These are phyloP conservation scores for Microctonus brassicae DNA, from an alignment of 2,888 invertebrate genomes.

Conservation along the genomic window DNA sequence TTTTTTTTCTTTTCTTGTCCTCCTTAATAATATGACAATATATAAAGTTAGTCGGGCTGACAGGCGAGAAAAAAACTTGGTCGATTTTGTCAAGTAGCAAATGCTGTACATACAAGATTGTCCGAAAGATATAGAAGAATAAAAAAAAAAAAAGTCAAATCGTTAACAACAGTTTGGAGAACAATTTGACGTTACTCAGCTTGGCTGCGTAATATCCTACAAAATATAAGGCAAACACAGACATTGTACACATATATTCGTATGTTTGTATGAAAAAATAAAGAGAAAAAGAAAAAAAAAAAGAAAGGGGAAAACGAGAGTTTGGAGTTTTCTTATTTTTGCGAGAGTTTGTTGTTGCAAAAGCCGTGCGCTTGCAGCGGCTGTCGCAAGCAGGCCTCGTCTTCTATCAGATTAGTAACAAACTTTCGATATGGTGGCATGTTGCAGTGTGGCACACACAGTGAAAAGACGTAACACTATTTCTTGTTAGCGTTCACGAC, in stretches of 20 bases:
- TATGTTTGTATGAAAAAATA: not conserved
- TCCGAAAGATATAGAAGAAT: not conserved
- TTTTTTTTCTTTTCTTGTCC: not conserved
- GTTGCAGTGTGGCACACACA: not conserved
- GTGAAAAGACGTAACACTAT: constrained; percentile 10
- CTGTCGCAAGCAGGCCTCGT: not conserved
- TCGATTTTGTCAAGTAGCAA: not conserved
- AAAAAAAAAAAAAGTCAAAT: not conserved
- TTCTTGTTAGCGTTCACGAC: constrained; percentile 3
- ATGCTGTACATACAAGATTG: not conserved
- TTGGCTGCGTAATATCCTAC: constrained; percentile 1
- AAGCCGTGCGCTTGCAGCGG: constrained; percentile 26
- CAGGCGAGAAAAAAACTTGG: not conserved
- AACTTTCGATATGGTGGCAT: constrained; percentile 16
- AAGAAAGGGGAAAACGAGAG: constrained; percentile 4
- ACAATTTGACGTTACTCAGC: constrained; percentile 27
- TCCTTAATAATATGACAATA: not conserved
- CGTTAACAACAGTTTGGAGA: constrained; percentile 14
- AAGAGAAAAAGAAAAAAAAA: not conserved
- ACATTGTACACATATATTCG: constrained; percentile 1
- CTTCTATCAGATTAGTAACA: constrained; percentile 9
- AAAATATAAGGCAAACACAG: not conserved
- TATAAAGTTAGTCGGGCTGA: not conserved
- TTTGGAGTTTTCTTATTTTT: constrained; percentile 46
- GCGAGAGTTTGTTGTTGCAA: constrained; percentile 38